Evolutionary conservation across 2,888 invertebrate genomes (phyloP).

Genomic region (Lysandra bellargus): DNA sequence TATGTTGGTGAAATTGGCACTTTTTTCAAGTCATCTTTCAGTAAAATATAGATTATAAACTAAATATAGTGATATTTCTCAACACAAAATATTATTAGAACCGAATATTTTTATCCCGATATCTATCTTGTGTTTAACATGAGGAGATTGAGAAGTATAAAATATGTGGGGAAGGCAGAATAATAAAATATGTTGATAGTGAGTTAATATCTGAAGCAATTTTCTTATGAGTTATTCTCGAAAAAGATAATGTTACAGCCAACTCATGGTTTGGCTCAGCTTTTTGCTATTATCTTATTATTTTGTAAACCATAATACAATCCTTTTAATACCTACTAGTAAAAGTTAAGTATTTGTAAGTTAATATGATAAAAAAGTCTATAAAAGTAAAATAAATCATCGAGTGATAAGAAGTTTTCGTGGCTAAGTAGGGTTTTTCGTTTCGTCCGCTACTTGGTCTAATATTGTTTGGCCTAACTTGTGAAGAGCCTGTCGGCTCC

Average conservation of each 20-base stretch:
- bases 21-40: too few species aligned
- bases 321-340: background rate
- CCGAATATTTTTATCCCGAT: background rate
- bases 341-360: background rate
- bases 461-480: background rate
- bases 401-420: background rate
- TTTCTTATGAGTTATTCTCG: background rate
- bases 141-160: constrained; percentile 12
- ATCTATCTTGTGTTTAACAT: background rate
- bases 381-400: constrained; percentile 17
- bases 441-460: background rate
- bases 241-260: background rate
- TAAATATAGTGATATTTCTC: background rate
- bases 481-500: constrained; percentile 4
- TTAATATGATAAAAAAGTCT: background rate
- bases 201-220: constrained; percentile 9
- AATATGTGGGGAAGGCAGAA: constrained; percentile 5
- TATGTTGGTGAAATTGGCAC: too few species aligned
- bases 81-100: background rate
- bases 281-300: background rate
- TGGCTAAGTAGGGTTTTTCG: background rate
- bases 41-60: background rate
- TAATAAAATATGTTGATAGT: constrained; percentile 12
- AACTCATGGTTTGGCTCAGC: background rate
- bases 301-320: background rate